Base-by-base conservation (phyloP, 2,113 vertebrate species). In the Capra hircus region DNA sequence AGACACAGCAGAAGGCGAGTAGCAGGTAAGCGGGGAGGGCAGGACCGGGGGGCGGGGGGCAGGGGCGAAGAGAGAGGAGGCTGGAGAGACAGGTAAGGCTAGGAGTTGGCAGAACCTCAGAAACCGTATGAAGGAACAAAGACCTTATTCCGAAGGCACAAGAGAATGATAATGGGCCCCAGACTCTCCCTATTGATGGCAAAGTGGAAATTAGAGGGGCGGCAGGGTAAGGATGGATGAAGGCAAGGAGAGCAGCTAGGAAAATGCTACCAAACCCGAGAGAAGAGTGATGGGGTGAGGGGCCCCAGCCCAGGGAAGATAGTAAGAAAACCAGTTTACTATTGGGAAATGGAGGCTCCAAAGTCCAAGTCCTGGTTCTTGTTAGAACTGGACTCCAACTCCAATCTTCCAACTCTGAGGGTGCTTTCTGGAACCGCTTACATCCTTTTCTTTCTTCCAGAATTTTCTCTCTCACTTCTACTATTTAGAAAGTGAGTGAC, bases 1-100 rank as follows among this genome's bases (percentile, higher is more conserved):
- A 3, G 30, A 19, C n/a, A 43, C 16, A 2, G n/a, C 27, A 2
- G 25, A 28, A 45, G 74, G 23, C 3, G 0, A 40, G 23, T 2
- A 15, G 14, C 53, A 92, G 80, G n/a, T 7, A 94, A 64, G 30
- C 23, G 7, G 28, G 15, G 36, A 81, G 45, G 50, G 28, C 1
- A 45, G 30, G 50, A 43, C 7, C 16, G 1, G 14, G 74, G 53
- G 4, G 12, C 0, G 11, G 13, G 9, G 5, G 40, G 57, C 55
- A 48, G 12, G 50, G 50, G 50, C 8, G 9, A 11, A 25, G n/a
- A 43, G 28, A 89, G 45, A 83, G 30, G 45, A 84, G 21, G 45
- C 36, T 77, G 40, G 45, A 94, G 25, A 89, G 78, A 55, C 6
- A 48, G 30, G 19, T 50, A 43, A 13, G 14, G 60, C 2, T 59